Conservation (phyloP, 2,797 vertebrate genomes). For the Uromys caudimaculatus region DNA sequence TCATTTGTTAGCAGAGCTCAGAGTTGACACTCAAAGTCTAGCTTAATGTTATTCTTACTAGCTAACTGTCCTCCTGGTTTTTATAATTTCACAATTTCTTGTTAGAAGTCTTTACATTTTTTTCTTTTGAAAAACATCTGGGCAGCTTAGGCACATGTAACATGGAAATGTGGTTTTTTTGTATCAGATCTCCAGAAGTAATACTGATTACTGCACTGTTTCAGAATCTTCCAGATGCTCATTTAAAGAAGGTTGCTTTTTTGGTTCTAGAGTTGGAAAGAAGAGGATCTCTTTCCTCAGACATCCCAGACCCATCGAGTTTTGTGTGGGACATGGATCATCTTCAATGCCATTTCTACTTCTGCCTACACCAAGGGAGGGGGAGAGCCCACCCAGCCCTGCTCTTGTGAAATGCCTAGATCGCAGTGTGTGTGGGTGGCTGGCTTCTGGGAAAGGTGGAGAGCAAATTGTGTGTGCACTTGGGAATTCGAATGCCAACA, state of each 20-base stretch:
- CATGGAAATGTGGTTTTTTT: constrained; percentile 20
- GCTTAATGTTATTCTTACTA: background rate
- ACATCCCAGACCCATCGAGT: background rate
- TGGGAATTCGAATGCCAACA: background rate
- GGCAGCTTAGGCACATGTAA: background rate
- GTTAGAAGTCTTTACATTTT: background rate
- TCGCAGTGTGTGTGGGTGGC: accelerated
- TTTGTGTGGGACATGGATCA: background rate
- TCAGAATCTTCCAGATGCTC: background rate
- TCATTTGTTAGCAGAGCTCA: background rate
- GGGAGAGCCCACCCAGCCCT: background rate
- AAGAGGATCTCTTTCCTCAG: background rate
- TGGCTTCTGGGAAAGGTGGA: background rate
- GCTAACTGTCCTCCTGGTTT: background rate
- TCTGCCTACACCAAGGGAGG: background rate
- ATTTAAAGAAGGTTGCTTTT: background rate
- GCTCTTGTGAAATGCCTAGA: background rate
- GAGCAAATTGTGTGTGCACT: background rate
- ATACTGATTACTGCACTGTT: background rate
- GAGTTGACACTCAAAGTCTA: background rate
- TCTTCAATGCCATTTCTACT: background rate
- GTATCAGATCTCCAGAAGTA: background rate
- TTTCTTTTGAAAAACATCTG: background rate
- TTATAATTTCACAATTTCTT: constrained; percentile 23
- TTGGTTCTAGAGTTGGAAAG: background rate